A percentile compares a stretch with the other conserved stretches of the same genome.
phyloP scores from a whole-genome alignment of 2,797 vertebrate genomes.

The Catamblyrhynchus diadema region DNA sequence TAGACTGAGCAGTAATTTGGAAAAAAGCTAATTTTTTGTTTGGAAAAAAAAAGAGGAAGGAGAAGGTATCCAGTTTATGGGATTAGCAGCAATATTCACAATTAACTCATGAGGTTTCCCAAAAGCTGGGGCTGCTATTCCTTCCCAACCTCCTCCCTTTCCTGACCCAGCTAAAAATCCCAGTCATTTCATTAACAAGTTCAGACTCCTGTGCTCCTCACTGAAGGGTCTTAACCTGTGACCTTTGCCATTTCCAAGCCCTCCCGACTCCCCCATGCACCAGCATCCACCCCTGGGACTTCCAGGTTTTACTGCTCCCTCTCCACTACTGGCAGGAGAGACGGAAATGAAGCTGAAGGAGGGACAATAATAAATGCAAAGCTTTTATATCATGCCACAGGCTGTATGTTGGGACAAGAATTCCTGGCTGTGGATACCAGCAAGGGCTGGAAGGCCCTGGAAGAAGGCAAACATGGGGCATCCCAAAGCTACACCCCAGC shows the following conservation, averaged over 20 bases:
- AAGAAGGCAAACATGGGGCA: not conserved
- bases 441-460: not conserved
- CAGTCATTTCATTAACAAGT: constrained; percentile 58
- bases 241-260: constrained; percentile 64
- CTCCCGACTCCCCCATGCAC: constrained; percentile 39
- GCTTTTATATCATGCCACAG: not conserved
- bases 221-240: constrained; percentile 70
- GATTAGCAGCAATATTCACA: not conserved
- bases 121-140: not conserved
- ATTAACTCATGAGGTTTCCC: not conserved
- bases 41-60: not conserved
- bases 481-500: not conserved
- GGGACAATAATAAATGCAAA: not conserved
- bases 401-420: not conserved
- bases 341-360: not conserved
- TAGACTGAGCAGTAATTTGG: not conserved
- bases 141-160: not conserved
- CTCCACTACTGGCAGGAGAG: not conserved
- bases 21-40: not conserved
- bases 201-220: constrained; percentile 67
- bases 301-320: constrained; percentile 61
- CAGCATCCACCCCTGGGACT: constrained; percentile 42
- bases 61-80: not conserved
- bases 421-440: not conserved
- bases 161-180: not conserved